Percentiles rank a stretch among this genome's conserved stretches.
Evolutionary conservation across 2,797 vertebrate species (phyloP).

Genomic region (Phrynocephalus guinanensis): DNA sequence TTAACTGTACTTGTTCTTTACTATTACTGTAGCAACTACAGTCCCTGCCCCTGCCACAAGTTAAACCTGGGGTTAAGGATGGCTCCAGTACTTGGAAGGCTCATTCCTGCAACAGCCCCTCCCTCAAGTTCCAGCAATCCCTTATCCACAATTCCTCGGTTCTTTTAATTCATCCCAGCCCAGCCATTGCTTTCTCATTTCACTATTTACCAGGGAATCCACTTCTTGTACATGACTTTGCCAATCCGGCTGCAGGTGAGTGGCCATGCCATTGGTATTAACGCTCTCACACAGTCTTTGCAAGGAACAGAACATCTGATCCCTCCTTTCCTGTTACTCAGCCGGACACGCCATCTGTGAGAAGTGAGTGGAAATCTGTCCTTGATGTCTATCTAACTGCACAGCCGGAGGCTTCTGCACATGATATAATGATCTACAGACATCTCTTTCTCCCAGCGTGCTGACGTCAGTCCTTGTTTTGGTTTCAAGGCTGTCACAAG

Average conservation of each 20-base stretch:
- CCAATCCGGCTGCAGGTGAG: conserved; percentile 21
- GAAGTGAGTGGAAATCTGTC: conserved; percentile 17
- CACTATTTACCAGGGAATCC: neutral
- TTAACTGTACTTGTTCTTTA: too few relatives aligned
- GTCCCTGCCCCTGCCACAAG: too few relatives aligned
- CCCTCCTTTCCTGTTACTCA: conserved; percentile 18
- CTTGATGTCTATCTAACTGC: neutral
- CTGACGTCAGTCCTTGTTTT: conserved; percentile 15
- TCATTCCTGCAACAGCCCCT: too few relatives aligned
- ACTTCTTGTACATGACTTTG: conserved; percentile 8
- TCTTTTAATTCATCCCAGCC: neutral
- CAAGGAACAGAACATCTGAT: neutral
- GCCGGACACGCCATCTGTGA: conserved; percentile 30
- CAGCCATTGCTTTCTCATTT: neutral
- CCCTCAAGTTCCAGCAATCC: too few relatives aligned
- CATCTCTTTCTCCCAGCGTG: neutral
- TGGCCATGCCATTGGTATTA: conserved; percentile 13
- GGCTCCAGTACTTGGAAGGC: too few relatives aligned
- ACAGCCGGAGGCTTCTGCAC: neutral
- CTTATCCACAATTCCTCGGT: neutral
- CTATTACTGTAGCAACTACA: too few relatives aligned
- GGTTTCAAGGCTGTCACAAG: neutral
- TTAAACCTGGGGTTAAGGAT: too few relatives aligned
- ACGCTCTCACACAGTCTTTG: fast-evolving
- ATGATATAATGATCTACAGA: neutral